Evolutionary conservation across 92 coral and sea anemone species (phyloP).

Genomic region (Phenganax marumi): DNA sequence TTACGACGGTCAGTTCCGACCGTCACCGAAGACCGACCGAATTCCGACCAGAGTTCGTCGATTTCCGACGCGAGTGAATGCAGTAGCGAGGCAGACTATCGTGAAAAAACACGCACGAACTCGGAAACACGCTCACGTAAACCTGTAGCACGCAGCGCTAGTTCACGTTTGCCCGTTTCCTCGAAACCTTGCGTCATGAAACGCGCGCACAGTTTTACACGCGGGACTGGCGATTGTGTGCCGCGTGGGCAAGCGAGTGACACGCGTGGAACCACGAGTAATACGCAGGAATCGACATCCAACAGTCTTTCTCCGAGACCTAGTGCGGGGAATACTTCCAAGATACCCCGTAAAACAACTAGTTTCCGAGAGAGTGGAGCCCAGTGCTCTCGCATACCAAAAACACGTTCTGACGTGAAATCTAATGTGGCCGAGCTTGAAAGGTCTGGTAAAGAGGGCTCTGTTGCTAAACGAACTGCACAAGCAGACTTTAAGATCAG

Average conservation of each 20-base stretch:
- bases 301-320: neutral
- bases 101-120: constrained; percentile 8
- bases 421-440: constrained; percentile 3
- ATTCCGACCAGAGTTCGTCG: constrained; percentile 49
- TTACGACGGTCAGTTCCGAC: constrained; percentile 41
- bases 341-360: constrained; percentile 15
- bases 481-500: constrained; percentile 21
- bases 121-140: constrained; percentile 13
- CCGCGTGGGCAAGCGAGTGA: constrained; percentile 21
- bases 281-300: neutral
- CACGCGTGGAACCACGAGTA: constrained; percentile 31
- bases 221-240: constrained; percentile 10
- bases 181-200: constrained; percentile 38
- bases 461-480: constrained; percentile 17
- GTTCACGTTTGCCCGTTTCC: constrained; percentile 35
- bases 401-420: constrained; percentile 25
- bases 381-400: constrained; percentile 28
- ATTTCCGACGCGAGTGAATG: constrained; percentile 39
- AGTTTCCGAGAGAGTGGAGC: constrained; percentile 1
- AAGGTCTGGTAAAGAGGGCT: constrained; percentile 23
- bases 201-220: constrained; percentile 39
- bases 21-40: constrained; percentile 16
- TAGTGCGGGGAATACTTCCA: constrained; percentile 6
- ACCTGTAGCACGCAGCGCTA: constrained; percentile 28
- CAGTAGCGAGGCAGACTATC: constrained; percentile 25